Conservation (phyloP, 2,888 invertebrate genomes). For the Thumatha senex region DNA sequence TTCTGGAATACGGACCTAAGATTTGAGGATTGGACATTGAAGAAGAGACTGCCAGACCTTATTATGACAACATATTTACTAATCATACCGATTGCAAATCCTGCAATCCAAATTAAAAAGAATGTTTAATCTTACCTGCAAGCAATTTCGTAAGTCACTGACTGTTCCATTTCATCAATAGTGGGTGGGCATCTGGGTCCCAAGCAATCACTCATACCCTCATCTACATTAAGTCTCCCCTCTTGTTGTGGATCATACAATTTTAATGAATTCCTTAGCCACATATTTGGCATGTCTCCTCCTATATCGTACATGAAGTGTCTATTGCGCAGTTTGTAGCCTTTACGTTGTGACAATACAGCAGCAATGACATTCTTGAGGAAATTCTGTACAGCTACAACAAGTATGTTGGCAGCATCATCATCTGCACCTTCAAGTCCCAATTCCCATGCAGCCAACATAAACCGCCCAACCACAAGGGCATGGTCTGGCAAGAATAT, state of each 20-base stretch:
- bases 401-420: conserved; percentile 91
- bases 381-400: conserved; percentile 90
- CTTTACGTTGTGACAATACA: conserved; percentile 91
- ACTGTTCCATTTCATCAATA: conserved; percentile 89
- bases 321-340: conserved; percentile 89
- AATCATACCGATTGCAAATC: background rate
- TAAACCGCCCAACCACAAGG: conserved; percentile 91
- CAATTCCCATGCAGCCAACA: conserved; percentile 94
- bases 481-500: conserved; percentile 92
- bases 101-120: background rate
- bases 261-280: conserved; percentile 88
- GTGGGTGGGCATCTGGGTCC: conserved; percentile 87
- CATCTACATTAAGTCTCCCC: conserved; percentile 82
- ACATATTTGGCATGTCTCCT: conserved; percentile 90
- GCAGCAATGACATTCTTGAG: conserved; percentile 92
- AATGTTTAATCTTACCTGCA: conserved; percentile 75
- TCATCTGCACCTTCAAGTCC: conserved; percentile 94
- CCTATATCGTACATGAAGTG: conserved; percentile 92
- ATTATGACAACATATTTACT: too few species aligned
- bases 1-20: too few species aligned
- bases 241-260: conserved; percentile 85
- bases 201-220: conserved; percentile 82
- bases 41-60: too few species aligned
- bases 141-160: conserved; percentile 89
- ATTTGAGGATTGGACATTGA: too few species aligned